Conservation (phyloP, 2,888 invertebrate species). For the Lithosia quadra region DNA sequence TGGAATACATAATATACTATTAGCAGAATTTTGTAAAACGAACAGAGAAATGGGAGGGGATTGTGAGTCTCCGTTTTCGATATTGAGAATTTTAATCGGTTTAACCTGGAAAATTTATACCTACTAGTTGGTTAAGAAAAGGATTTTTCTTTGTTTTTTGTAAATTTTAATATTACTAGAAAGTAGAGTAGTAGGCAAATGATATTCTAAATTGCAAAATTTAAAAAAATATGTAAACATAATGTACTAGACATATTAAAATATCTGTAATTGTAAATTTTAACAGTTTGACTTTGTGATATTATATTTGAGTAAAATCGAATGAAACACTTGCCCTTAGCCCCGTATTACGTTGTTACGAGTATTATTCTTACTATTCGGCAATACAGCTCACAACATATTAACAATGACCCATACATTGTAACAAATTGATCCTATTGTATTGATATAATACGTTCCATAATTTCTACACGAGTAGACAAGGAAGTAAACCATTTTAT, state of each 20-base stretch:
- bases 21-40: conserved; percentile 52
- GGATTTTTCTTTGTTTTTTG: no score
- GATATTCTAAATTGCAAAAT: no score
- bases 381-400: not conserved
- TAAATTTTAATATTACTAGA: no score
- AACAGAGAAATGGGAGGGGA: conserved; percentile 41
- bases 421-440: not conserved
- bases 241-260: no score
- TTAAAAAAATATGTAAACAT: no score
- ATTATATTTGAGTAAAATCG: no score
- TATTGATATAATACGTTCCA: not conserved
- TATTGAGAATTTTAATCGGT: conserved; percentile 26
- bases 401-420: not conserved
- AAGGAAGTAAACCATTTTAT: conserved; percentile 14
- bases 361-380: not conserved
- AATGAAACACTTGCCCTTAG: not conserved
- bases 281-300: no score
- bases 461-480: conserved; percentile 7
- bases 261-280: no score
- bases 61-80: conserved; percentile 35
- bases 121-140: no score
- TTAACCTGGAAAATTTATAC: not conserved
- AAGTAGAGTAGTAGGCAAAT: no score
- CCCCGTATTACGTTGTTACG: not conserved
- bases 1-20: conserved; percentile 67